phyloP scores from a whole-genome alignment of 2,888 invertebrate genomes.

The Philopedon plagiatum region DNA sequence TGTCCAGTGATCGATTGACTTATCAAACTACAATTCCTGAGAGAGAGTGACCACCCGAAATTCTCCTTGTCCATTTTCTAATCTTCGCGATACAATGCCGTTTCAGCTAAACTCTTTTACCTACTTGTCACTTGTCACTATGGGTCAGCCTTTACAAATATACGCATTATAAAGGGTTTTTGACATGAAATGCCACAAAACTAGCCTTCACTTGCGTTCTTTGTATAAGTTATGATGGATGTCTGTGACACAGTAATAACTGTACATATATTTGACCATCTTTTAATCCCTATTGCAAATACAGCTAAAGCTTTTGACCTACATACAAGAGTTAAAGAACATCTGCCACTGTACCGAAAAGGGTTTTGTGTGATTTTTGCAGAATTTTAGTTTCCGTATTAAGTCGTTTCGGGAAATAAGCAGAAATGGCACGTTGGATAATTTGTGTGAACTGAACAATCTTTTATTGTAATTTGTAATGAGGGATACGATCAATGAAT shows the following conservation, averaged over 20 bases:
- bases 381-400: slow-evolving; percentile 53
- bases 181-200: slow-evolving; percentile 63
- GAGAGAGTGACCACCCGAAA: slow-evolving; percentile 44
- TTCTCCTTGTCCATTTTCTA: slow-evolving; percentile 31
- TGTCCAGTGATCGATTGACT: slow-evolving; percentile 43
- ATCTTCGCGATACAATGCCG: slow-evolving; percentile 27
- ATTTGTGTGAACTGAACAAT: slow-evolving; percentile 13
- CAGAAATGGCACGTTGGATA: slow-evolving; percentile 8
- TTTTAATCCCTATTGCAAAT: slow-evolving; percentile 64
- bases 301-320: slow-evolving; percentile 62
- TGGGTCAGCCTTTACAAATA: slow-evolving; percentile 66
- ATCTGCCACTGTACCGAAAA: slow-evolving; percentile 57
- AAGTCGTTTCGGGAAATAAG: slow-evolving; percentile 40
- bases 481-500: slow-evolving; percentile 4
- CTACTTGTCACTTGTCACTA: slow-evolving; percentile 66
- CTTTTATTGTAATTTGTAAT: slow-evolving; percentile 28
- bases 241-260: slow-evolving; percentile 65
- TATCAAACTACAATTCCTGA: slow-evolving; percentile 39
- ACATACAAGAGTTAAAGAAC: slow-evolving; percentile 55
- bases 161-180: slow-evolving; percentile 65
- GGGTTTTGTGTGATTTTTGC: slow-evolving; percentile 57
- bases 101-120: slow-evolving; percentile 49
- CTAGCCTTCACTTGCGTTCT: slow-evolving; percentile 63
- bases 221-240: slow-evolving; percentile 66
- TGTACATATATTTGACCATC: slow-evolving; percentile 61